Base-by-base conservation (phyloP, 2,797 vertebrate species). In the Rhynchotus rufescens region DNA sequence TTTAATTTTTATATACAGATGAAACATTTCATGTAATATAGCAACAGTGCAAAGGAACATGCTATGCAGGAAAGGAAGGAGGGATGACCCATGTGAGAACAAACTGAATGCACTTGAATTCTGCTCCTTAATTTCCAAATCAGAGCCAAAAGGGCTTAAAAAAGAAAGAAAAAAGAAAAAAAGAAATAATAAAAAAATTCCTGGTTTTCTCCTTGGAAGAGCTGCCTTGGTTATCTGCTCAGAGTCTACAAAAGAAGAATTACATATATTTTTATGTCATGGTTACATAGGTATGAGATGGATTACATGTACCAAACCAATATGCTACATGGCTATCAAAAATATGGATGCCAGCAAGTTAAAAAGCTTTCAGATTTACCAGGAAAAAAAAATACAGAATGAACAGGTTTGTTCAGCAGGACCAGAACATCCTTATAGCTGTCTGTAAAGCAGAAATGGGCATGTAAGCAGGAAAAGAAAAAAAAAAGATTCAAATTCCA, bases 1-100 rank as follows among this genome's bases (percentile, higher is more conserved):
- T 98, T 98, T 98, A 98, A 98, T 98, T 98, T 98, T 98, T 98
- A 98, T 98, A 98, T 97, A 98, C 97, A 97, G 97, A 98, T 97
- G 97, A 98, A 97, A 97, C 97, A 96, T 92, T 95, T 97, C 86
- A 97, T 93, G 91, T 88, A 96, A 96, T 97, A 96, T 85, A 97
- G 96, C 91, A 95, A 96, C 86, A 95, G 94, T 88, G 96, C 67
- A 97, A 97, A 96, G 94, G 96, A 97, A 95, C 93, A 86, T 16
- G 74, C 90, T 71, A 69, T 74, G 82, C 89, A 93, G 85, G 86
- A 86, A 95, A 95, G 83, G 89, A 96, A 67, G 69, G 96, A 95
- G 91, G 91, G 94, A 91, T 69, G 47, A 95, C 89, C 92, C 82
- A 73, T 7, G 25, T 66, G 82, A 96, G 89, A 95, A 92, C 23